Percentiles rank a stretch among this genome's conserved stretches.
Conservation (phyloP, 2,888 invertebrate genomes). For the Mimachlamys varia region DNA sequence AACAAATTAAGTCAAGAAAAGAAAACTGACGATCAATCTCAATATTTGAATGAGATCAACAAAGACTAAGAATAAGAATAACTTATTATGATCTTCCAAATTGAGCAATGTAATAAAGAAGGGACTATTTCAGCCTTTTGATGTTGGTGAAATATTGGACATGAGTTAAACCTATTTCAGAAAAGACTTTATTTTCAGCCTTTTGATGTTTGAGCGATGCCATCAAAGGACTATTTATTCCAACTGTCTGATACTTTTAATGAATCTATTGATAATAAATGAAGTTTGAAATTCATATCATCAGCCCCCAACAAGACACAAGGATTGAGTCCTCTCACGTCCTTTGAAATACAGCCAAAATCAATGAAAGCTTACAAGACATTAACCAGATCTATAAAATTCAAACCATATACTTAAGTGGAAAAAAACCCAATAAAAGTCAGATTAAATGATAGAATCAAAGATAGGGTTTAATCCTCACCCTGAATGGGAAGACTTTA, state of each 20-base stretch:
- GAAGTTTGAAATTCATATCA: not conserved
- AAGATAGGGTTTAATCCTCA: too few relatives aligned
- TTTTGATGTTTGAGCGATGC: not conserved
- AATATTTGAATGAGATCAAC: too few relatives aligned
- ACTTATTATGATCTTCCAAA: too few relatives aligned
- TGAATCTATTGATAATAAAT: not conserved
- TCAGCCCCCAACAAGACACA: not conserved
- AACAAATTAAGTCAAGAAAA: too few relatives aligned
- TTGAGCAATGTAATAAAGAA: too few relatives aligned
- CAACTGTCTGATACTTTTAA: not conserved
- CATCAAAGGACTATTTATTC: not conserved
- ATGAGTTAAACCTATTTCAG: too few relatives aligned
- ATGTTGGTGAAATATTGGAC: too few relatives aligned
- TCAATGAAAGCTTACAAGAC: not conserved
- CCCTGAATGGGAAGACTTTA: too few relatives aligned
- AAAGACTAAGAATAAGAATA: too few relatives aligned
- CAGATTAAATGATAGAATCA: too few relatives aligned
- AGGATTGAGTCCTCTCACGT: not conserved
- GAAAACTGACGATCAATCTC: too few relatives aligned
- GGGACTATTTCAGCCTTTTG: too few relatives aligned
- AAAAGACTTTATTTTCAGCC: not conserved
- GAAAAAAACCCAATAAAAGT: not conserved
- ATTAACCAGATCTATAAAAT: not conserved
- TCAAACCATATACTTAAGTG: not conserved
- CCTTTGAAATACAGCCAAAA: not conserved